Conservation (phyloP, 2,888 invertebrate species). For the Drosophila melanocephala region DNA sequence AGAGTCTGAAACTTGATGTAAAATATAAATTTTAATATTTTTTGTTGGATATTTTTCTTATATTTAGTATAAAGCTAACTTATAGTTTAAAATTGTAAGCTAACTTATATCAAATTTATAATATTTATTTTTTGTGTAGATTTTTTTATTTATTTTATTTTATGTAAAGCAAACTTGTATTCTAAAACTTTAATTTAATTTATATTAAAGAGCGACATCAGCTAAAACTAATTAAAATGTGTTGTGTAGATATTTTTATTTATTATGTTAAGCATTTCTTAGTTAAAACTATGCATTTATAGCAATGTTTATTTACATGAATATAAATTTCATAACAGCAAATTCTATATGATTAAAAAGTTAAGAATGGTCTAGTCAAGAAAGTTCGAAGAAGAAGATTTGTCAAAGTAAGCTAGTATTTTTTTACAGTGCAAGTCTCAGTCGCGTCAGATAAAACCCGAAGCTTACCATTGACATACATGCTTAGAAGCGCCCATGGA, state of each 20-base stretch:
- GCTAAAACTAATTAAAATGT: too few species aligned
- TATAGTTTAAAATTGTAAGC: background rate
- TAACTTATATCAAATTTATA: background rate
- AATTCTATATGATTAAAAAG: background rate
- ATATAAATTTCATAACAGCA: too few species aligned
- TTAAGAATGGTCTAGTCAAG: background rate
- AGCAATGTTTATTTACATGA: background rate
- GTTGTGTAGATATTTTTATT: too few species aligned
- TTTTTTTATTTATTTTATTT: background rate
- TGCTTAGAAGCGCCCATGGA: constrained; percentile 18
- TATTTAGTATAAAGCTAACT: background rate
- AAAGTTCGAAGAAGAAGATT: background rate
- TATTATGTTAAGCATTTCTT: background rate
- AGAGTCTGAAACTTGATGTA: background rate
- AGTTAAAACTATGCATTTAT: background rate
- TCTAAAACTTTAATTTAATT: background rate
- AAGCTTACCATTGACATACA: constrained; percentile 3
- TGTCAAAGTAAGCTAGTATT: background rate
- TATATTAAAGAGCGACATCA: background rate
- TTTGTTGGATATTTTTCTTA: background rate
- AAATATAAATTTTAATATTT: background rate
- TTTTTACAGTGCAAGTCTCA: constrained; percentile 25
- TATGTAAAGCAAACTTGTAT: background rate
- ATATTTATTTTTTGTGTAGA: background rate
- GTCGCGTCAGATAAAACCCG: background rate